Evolutionary conservation across 2,797 vertebrate species (phyloP), one percentile per base, ranked within the genome.

Genomic region (Falco rusticolus): DNA sequence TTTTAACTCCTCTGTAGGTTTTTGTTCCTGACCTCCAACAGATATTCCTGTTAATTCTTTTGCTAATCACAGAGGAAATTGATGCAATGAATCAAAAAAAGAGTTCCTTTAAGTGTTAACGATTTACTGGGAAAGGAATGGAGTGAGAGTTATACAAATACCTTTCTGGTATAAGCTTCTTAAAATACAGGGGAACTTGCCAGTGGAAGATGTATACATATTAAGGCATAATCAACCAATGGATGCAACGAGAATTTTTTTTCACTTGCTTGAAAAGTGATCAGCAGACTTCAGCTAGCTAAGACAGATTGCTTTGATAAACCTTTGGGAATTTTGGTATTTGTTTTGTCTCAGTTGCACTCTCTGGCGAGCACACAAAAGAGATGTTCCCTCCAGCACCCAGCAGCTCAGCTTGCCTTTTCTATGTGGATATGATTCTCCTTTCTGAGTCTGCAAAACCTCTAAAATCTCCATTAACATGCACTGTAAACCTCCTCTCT

Each of bases 381-480:
- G 83, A 87, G 29, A 87, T 74, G 33, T 85, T 70, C 28, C 56
- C 13, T 93, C 59, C 76, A 91, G 80, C 82, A 88, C 63, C 70
- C 68, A 77, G 74, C 28, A 90, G 56, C 80, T 94, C 61, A 86
- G 65, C 54, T 96, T 93, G 85, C 51, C 34, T 82, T 91, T 94
- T 89, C 31, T 90, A 29, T 77, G 53, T 61, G 84, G 28, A 72
- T 84, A 77, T 0, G 6, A 87, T 79, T 93, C 59, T 92, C 51
- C 68, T 66, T 60, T 92, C 84, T 83, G 60, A 83, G 39, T 43
- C 71, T 90, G 41, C 57, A 95, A 95, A 96, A 82, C 63, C 70
- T 75, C 78, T 93, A 85, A 96, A 95, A 93, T 85, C 64, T 89
- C 80, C 66, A 90, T 94, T 84, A 82, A 93, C 94, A 91, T 90